Percentiles rank a stretch among this genome's conserved stretches.
These are phyloP conservation scores for Otolemur crassicaudatus DNA, from an alignment of 2,797 vertebrate genomes.

Conservation along the genomic window DNA sequence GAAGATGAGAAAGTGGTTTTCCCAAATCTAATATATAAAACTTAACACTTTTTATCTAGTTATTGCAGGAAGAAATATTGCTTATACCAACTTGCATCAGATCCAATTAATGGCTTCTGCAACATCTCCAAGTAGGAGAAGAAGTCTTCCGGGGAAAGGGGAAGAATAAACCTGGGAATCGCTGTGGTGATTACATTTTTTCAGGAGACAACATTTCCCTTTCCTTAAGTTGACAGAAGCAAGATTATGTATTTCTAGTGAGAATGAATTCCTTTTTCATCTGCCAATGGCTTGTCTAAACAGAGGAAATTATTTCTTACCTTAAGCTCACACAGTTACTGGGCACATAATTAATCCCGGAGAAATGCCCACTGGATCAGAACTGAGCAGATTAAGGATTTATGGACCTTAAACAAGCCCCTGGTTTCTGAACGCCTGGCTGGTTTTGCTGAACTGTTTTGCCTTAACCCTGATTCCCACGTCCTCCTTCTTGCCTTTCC, in stretches of 20 bases:
- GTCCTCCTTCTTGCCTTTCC: too few relatives aligned
- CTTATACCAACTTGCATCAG: constrained; percentile 51
- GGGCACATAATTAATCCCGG: neutral
- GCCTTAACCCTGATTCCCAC: neutral
- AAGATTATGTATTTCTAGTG: neutral
- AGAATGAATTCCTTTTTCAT: neutral
- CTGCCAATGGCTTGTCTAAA: neutral
- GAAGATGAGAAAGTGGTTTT: constrained; percentile 68
- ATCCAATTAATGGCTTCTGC: constrained; percentile 71
- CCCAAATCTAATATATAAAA: constrained; percentile 57
- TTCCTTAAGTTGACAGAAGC: constrained; percentile 37
- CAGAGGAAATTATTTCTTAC: neutral
- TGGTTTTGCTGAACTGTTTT: neutral
- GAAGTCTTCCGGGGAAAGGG: neutral
- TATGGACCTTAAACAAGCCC: neutral
- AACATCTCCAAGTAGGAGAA: constrained; percentile 47
- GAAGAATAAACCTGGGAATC: neutral
- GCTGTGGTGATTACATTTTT: neutral
- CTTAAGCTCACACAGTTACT: neutral
- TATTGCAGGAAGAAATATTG: constrained; percentile 44
- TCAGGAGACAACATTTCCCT: constrained; percentile 28
- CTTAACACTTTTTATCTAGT: constrained; percentile 60
- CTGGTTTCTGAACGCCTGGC: fast-evolving
- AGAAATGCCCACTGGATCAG: neutral
- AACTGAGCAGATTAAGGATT: neutral